Percentiles rank a stretch among this genome's conserved stretches.
Conservation (phyloP, 2,797 vertebrate genomes). For the Urophycis tenuis region DNA sequence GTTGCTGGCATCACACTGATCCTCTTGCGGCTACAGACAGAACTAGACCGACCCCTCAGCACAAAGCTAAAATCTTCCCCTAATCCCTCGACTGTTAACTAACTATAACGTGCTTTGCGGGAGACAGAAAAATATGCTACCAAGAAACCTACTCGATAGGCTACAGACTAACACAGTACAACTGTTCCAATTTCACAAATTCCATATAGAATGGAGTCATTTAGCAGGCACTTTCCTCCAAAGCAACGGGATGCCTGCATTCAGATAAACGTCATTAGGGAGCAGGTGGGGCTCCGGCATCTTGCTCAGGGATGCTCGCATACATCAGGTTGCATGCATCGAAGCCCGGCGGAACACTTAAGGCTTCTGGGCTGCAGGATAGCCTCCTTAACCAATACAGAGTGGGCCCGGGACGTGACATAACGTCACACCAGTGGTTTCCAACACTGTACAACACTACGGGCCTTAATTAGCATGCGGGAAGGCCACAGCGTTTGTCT, state of each 20-base stretch:
- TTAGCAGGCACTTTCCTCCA: too few relatives aligned
- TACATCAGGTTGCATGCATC: too few relatives aligned
- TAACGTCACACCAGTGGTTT: background rate
- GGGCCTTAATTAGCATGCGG: constrained; percentile 59
- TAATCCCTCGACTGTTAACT: constrained; percentile 70
- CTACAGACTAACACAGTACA: constrained; percentile 35
- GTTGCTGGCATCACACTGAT: constrained; percentile 49
- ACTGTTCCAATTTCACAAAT: too few relatives aligned
- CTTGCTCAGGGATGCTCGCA: background rate
- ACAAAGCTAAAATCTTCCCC: constrained; percentile 58
- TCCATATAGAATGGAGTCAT: too few relatives aligned
- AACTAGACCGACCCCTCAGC: constrained; percentile 62
- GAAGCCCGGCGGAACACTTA: too few relatives aligned
- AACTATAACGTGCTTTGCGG: constrained; percentile 64
- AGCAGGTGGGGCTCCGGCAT: constrained; percentile 18
- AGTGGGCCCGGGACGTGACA: too few relatives aligned
- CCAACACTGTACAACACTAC: constrained; percentile 42
- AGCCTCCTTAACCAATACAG: too few relatives aligned
- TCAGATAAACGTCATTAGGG: constrained; percentile 10
- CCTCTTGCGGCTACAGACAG: constrained; percentile 59
- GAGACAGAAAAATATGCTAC: constrained; percentile 58
- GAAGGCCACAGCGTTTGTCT: constrained; percentile 55
- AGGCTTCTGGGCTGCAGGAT: too few relatives aligned
- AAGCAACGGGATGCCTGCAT: too few relatives aligned
- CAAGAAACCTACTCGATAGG: constrained; percentile 8